phyloP scores from a whole-genome alignment of 2,797 vertebrate species.

The Taenioides sp. region DNA sequence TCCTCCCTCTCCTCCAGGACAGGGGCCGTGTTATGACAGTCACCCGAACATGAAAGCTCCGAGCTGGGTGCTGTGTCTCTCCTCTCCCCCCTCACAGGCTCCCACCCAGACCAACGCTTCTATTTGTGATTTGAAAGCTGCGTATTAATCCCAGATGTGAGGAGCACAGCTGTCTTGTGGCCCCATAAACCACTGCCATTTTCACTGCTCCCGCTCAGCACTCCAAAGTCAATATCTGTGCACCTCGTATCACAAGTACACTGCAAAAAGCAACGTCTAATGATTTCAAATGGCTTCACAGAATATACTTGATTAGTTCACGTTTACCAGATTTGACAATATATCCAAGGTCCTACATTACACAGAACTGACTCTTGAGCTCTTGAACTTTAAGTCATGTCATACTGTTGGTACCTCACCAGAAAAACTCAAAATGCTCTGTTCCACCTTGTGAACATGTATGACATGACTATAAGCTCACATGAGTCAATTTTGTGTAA shows the following conservation, averaged over 20 bases:
- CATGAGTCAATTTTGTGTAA: too few relatives aligned
- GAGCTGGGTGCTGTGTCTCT: slow-evolving; percentile 29
- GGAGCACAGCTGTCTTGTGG: slow-evolving; percentile 58
- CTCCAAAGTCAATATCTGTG: slow-evolving; percentile 15
- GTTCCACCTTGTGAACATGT: too few relatives aligned
- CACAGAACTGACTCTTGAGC: too few relatives aligned
- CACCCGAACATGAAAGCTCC: slow-evolving; percentile 44
- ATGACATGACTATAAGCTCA: too few relatives aligned
- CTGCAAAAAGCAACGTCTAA: neutral
- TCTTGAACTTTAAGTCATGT: too few relatives aligned
- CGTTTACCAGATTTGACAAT: too few relatives aligned
- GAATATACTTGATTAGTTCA: too few relatives aligned
- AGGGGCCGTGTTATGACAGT: slow-evolving; percentile 33
- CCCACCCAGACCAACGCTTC: slow-evolving; percentile 44
- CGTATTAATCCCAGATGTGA: slow-evolving; percentile 66
- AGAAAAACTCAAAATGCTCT: too few relatives aligned
- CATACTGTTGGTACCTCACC: too few relatives aligned
- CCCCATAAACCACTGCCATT: slow-evolving; percentile 51
- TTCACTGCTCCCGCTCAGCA: slow-evolving; percentile 38
- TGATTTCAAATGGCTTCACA: too few relatives aligned
- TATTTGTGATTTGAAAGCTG: slow-evolving; percentile 51
- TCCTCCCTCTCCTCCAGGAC: slow-evolving; percentile 26
- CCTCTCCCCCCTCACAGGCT: slow-evolving; percentile 53
- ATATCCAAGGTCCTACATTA: too few relatives aligned
- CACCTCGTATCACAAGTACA: slow-evolving; percentile 26